These are phyloP conservation scores for Periophthalmodon schlosseri DNA, from an alignment of 2,113 vertebrate species.

Conservation along the genomic window DNA sequence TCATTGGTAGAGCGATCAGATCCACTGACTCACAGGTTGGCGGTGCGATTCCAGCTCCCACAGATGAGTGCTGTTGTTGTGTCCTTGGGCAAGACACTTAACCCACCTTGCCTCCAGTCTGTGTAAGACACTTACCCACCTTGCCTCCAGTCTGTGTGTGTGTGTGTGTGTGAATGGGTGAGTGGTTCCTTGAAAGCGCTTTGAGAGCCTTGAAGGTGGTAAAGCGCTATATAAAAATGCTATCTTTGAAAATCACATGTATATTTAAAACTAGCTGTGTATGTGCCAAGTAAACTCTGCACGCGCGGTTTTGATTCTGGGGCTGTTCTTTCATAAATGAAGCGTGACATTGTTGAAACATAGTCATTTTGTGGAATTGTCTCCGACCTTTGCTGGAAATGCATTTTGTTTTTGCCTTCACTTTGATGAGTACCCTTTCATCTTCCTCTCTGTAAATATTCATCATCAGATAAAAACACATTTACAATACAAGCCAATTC, in stretches of 20 bases:
- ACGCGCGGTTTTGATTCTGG: not conserved
- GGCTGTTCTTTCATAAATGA: not conserved
- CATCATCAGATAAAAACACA: slow-evolving; percentile 8
- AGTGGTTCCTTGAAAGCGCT: no score
- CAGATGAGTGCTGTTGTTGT: no score
- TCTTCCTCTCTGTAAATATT: slow-evolving; percentile 10
- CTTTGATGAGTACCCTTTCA: slow-evolving; percentile 7
- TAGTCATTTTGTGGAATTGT: not conserved
- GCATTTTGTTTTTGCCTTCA: slow-evolving; percentile 1
- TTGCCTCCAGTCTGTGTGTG: not conserved
- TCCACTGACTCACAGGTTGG: no score
- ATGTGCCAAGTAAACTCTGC: not conserved
- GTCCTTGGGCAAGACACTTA: no score
- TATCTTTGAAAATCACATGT: not conserved
- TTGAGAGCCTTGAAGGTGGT: no score
- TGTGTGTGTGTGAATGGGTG: not conserved
- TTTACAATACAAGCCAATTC: slow-evolving; percentile 9
- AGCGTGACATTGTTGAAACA: not conserved
- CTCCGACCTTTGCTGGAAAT: slow-evolving; percentile 4
- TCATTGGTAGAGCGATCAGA: no score
- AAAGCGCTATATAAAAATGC: no score
- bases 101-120: no score
- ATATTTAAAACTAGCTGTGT: not conserved
- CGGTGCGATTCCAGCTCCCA: no score
- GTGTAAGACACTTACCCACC: no score